Percentiles rank a stretch among this genome's conserved stretches.
Evolutionary conservation across 2,797 vertebrate species (phyloP).

Genomic region (Helicolenus hilgendorfi): DNA sequence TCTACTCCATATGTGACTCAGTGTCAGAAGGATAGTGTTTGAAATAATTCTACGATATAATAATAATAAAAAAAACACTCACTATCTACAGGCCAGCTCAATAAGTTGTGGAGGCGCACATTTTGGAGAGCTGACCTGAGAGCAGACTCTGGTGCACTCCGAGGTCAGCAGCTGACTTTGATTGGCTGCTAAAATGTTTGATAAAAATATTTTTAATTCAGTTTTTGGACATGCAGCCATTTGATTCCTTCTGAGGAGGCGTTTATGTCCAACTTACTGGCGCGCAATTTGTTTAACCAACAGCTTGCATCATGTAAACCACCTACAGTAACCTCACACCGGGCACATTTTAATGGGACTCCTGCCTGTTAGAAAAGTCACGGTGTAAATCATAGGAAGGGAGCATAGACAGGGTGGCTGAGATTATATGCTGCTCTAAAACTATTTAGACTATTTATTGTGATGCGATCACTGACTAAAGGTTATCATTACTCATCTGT

Average conservation of each 20-base stretch:
- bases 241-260: not conserved
- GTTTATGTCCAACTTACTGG: conserved; percentile 12
- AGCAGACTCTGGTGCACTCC: not conserved
- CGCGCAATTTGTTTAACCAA: conserved; percentile 44
- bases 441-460: too few relatives aligned
- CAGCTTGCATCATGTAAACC: conserved; percentile 10
- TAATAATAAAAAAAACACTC: not conserved
- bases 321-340: conserved; percentile 1
- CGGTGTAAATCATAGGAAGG: too few relatives aligned
- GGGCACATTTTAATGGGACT: not conserved
- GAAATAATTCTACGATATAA: not conserved
- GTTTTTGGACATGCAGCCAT: conserved; percentile 5
- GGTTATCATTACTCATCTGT: conserved; percentile 4
- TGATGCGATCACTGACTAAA: not conserved
- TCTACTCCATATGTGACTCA: not conserved
- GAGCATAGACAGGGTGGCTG: not conserved
- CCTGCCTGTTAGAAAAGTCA: not conserved
- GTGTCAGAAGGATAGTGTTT: not conserved
- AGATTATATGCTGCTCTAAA: not conserved
- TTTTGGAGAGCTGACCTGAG: not conserved
- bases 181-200: conserved; percentile 28
- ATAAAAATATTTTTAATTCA: conserved; percentile 34
- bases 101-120: not conserved
- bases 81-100: not conserved
- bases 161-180: conserved; percentile 35